Evolutionary conservation across 2,888 invertebrate genomes (phyloP).

Genomic region (Cantharis rustica): DNA sequence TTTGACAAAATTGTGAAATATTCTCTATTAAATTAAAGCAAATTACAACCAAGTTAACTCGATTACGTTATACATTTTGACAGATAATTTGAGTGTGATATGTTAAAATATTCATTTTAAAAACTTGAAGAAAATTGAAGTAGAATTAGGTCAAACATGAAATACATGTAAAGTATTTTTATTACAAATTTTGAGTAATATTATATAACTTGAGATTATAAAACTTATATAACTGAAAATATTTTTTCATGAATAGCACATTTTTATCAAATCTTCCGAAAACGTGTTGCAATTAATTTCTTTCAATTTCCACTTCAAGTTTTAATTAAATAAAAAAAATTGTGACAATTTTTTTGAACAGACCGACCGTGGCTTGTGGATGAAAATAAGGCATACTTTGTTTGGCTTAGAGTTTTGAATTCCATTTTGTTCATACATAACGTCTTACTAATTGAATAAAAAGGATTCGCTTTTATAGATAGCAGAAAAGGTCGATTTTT

Average conservation of each 20-base stretch:
- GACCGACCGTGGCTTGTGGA: not conserved
- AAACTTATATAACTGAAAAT: not conserved
- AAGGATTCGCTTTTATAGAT: constrained; percentile 26
- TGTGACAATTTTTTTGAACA: not conserved
- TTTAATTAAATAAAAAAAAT: not conserved
- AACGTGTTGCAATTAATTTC: not conserved
- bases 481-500: constrained; percentile 24
- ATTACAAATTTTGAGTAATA: not conserved
- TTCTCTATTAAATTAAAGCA: not conserved
- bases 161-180: not conserved
- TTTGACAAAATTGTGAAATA: not conserved
- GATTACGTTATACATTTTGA: not conserved
- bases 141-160: not conserved
- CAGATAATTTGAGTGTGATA: not conserved
- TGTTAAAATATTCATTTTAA: not conserved
- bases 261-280: not conserved
- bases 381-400: not conserved
- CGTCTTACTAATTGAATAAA: constrained; percentile 32
- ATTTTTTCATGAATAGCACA: not conserved
- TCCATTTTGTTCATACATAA: constrained; percentile 14
- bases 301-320: not conserved
- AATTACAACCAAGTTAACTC: not conserved
- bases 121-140: not conserved
- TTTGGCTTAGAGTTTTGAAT: not conserved
- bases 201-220: not conserved